These are phyloP conservation scores for Melipona quadrifasciata DNA, from an alignment of 1,140 invertebrate genomes.

Conservation along the genomic window DNA sequence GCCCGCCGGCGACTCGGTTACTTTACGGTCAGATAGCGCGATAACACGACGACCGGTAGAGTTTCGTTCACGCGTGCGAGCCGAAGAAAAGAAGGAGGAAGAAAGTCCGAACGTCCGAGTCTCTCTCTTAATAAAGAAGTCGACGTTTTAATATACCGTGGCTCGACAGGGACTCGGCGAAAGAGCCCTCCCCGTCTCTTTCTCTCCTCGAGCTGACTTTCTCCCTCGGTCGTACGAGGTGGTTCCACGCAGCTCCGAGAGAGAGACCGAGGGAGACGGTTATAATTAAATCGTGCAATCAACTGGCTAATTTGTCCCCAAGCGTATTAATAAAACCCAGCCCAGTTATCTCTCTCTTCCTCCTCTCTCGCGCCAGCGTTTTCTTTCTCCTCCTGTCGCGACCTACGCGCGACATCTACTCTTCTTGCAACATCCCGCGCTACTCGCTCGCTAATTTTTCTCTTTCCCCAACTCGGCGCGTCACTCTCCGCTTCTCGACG, in stretches of 20 bases:
- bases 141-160: conserved; percentile 78
- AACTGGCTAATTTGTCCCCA: conserved; percentile 80
- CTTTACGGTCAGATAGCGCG: conserved; percentile 48
- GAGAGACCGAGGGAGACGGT: conserved; percentile 60
- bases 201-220: conserved; percentile 35
- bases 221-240: conserved; percentile 19
- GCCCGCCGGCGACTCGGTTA: conserved; percentile 42
- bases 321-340: conserved; percentile 80
- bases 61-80: conserved; percentile 51
- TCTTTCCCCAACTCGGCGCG: neutral
- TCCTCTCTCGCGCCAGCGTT: neutral
- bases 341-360: conserved; percentile 63
- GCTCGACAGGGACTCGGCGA: conserved; percentile 72
- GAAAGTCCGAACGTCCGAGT: conserved; percentile 43
- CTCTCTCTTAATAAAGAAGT: conserved; percentile 79
- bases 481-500: conserved; percentile 41
- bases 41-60: conserved; percentile 22
- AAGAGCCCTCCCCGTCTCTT: conserved; percentile 40
- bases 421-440: conserved; percentile 61
- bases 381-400: conserved; percentile 33
- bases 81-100: conserved; percentile 42
- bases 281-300: conserved; percentile 81
- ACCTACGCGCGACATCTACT: conserved; percentile 54
- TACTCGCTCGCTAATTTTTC: conserved; percentile 52
- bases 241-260: conserved; percentile 53